Base-by-base conservation (phyloP, 2,797 vertebrate species). In the Pseudotriccus pelzelni region DNA sequence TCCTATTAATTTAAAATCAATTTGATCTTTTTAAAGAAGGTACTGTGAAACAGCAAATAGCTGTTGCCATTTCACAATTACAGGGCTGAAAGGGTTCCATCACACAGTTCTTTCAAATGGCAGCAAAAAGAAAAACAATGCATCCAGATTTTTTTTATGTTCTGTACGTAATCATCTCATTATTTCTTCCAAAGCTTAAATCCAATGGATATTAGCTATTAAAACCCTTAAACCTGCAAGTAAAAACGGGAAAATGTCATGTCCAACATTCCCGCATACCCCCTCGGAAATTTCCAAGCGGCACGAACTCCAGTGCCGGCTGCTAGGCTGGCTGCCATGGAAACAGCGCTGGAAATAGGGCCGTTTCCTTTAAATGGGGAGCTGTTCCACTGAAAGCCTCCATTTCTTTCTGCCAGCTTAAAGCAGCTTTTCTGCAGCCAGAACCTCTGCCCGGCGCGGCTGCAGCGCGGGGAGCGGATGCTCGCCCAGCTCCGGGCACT, bases 281-380 rank as follows among this genome's bases (percentile, higher is more conserved):
- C 91, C 82, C 82, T 84, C 95, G 96, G 97, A 97, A 97, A 97
- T 97, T 97, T 97, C 97, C 96, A 95, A 93, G 86, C 56, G 2
- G 34, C 46, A 84, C 64, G 68, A 97, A 97, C 90, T 94, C 87
- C 69, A 50, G 85, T 4, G 76, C 70, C 94, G 92, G 95, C 94
- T 96, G 96, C 88, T 86, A 87, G 82, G 95, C 96, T 84, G 96
- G 97, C 97, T 97, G 88, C 96, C 94, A 97, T 97, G 96, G 98
- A 97, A 98, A 98, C 97, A 96, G 95, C 81, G 96, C 97, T 97
- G 97, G 96, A 96, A 97, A 93, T 78, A 69, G 80, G 91, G 84
- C 90, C 18, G 16, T 55, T 96, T 95, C 96, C 92, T 96, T 96
- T 89, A 92, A 84, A 77, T 56, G 90, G 73, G 85, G 94, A 89